Evolutionary conservation across 2,113 vertebrate species (phyloP).

Genomic region (Chaenocephalus aceratus): DNA sequence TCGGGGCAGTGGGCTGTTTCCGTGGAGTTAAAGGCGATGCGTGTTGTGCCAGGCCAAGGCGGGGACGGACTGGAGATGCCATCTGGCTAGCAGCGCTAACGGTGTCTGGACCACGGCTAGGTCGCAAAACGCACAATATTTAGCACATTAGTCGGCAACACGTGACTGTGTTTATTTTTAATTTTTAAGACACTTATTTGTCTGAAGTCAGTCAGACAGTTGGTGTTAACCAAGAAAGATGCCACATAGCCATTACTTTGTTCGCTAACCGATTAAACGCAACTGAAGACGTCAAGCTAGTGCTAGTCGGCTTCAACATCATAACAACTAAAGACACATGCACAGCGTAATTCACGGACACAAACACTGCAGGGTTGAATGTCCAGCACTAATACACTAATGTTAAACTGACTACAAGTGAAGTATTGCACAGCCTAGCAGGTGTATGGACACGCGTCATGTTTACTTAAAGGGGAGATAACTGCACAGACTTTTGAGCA

Average conservation of each 20-base stretch:
- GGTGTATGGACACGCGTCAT: conserved; percentile 11
- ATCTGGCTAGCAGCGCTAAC: conserved; percentile 63
- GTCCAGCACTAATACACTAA: conserved; percentile 15
- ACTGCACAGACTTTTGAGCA: background rate
- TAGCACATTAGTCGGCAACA: background rate
- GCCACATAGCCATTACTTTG: background rate
- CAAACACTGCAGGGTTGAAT: background rate
- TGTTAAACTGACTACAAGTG: background rate
- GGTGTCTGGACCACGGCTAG: conserved; percentile 6
- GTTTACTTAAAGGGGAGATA: conserved; percentile 4
- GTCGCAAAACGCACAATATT: background rate
- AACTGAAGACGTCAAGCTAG: conserved; percentile 23
- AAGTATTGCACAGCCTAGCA: background rate
- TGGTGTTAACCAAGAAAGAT: background rate
- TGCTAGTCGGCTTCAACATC: background rate
- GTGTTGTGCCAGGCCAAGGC: conserved; percentile 53
- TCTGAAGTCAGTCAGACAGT: background rate
- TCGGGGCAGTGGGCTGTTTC: background rate
- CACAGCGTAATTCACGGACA: background rate
- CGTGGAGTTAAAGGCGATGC: conserved; percentile 42
- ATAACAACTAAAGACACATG: conserved; percentile 27
- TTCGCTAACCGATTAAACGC: background rate
- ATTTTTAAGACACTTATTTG: background rate
- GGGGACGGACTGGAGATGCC: conserved; percentile 56
- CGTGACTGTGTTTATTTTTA: background rate